Conservation (phyloP, 2,113 vertebrate genomes). For the Ptychochromis oligacanthus region DNA sequence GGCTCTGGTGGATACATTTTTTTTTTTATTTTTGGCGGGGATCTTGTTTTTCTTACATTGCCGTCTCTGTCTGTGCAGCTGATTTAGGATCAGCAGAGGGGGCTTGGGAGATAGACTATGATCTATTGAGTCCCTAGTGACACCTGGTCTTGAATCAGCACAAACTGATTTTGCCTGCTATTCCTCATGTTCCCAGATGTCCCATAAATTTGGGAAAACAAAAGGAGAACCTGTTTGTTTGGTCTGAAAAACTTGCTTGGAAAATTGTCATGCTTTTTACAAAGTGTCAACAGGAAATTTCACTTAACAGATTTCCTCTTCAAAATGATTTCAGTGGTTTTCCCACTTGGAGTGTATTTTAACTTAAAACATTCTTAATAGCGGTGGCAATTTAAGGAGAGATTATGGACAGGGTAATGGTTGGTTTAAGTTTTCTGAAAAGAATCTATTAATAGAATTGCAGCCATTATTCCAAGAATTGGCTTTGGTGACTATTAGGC, state of each 20-base stretch:
- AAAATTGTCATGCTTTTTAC: neutral
- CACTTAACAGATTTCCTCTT: neutral
- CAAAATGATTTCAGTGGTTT: neutral
- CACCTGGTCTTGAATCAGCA: constrained; percentile 53
- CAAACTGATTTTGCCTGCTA: constrained; percentile 20
- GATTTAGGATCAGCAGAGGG: constrained; percentile 63
- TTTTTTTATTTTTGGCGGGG: constrained; percentile 16
- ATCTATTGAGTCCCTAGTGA: constrained; percentile 58
- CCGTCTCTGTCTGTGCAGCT: constrained; percentile 22
- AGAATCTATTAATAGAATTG: constrained; percentile 1
- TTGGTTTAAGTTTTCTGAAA: neutral
- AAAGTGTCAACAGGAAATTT: neutral
- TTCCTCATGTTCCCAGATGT: neutral
- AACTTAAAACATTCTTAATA: constrained; percentile 5
- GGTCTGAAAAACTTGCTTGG: neutral
- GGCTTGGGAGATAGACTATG: constrained; percentile 21
- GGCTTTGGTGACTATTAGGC: neutral
- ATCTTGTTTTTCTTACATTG: constrained; percentile 4
- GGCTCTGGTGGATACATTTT: constrained; percentile 6
- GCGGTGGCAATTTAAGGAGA: neutral
- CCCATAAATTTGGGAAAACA: neutral
- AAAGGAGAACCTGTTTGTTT: neutral
- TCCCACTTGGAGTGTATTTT: constrained; percentile 4
- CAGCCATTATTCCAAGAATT: neutral
- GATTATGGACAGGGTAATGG: neutral